Evolutionary conservation across 2,888 invertebrate genomes (phyloP).

Genomic region (Dorcus hopei): DNA sequence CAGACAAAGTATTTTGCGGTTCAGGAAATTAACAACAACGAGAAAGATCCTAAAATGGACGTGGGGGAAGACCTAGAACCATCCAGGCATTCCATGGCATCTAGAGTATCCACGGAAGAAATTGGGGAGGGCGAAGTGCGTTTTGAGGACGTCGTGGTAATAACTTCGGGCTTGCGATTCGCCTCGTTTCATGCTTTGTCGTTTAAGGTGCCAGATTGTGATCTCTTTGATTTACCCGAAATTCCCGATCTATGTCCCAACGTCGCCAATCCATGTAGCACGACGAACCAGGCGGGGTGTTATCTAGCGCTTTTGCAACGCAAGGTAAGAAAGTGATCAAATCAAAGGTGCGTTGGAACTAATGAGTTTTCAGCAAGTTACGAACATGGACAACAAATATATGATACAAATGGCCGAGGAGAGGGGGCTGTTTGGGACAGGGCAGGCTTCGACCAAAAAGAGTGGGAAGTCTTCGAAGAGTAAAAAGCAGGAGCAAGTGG

Average conservation of each 20-base stretch:
- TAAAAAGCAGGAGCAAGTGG: slow-evolving; percentile 42
- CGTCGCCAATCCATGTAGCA: slow-evolving; percentile 49
- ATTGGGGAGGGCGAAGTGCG: slow-evolving; percentile 18
- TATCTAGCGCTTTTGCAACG: slow-evolving; percentile 66
- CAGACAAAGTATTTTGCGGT: background rate
- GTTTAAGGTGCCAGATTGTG: slow-evolving; percentile 63
- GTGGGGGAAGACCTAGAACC: background rate
- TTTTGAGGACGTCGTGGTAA: slow-evolving; percentile 28
- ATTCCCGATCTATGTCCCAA: slow-evolving; percentile 60
- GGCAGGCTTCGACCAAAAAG: slow-evolving; percentile 45
- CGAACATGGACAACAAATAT: slow-evolving; percentile 75
- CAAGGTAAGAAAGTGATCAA: slow-evolving; percentile 50
- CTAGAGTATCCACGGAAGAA: slow-evolving; percentile 4
- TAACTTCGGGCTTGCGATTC: slow-evolving; percentile 7
- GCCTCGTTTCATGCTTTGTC: background rate
- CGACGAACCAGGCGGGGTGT: slow-evolving; percentile 58
- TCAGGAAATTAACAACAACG: slow-evolving; percentile 37
- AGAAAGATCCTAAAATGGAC: slow-evolving; percentile 22
- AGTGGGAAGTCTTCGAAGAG: slow-evolving; percentile 41
- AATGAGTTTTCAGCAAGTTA: slow-evolving; percentile 57
- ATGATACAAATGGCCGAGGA: slow-evolving; percentile 82
- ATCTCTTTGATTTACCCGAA: slow-evolving; percentile 63
- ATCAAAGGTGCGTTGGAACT: background rate
- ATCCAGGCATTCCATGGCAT: background rate
- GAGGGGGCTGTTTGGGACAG: slow-evolving; percentile 66